These are phyloP conservation scores for Apogon talboti DNA, from an alignment of 2,797 vertebrate genomes.

Conservation along the genomic window DNA sequence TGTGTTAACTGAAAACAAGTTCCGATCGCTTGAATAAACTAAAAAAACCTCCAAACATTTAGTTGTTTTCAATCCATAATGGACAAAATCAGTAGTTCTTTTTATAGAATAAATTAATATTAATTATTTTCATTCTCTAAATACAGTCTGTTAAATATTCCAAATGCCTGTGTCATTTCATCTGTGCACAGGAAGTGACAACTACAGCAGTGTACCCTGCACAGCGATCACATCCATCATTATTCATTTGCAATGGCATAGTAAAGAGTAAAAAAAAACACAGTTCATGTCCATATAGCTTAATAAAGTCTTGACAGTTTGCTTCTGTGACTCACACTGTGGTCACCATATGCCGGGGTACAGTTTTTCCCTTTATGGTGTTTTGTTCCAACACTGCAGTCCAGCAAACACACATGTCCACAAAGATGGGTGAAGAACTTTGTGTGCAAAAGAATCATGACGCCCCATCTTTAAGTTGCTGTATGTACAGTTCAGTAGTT, in stretches of 20 bases:
- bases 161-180: conserved; percentile 78
- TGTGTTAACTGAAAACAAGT: conserved; percentile 71
- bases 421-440: conserved; percentile 57
- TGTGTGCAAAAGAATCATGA: conserved; percentile 73
- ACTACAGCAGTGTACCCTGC: conserved; percentile 55
- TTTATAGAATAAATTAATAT: conserved; percentile 99
- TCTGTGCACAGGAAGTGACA: conserved; percentile 54
- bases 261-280: conserved; percentile 37
- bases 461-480: conserved; percentile 49
- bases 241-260: conserved; percentile 50
- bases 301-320: conserved; percentile 57
- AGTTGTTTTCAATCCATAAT: conserved; percentile 82
- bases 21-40: conserved; percentile 66
- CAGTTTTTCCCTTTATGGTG: conserved; percentile 31
- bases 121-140: conserved; percentile 89
- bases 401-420: conserved; percentile 35
- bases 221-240: conserved; percentile 57
- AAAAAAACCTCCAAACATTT: conserved; percentile 76
- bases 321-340: conserved; percentile 39
- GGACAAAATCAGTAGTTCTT: conserved; percentile 83
- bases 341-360: conserved; percentile 37
- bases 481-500: conserved; percentile 42
- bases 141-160: conserved; percentile 98
- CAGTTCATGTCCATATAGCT: conserved; percentile 59
- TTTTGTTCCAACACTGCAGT: conserved; percentile 33